Base-by-base conservation (phyloP, 1,140 invertebrate species). In the Papilio glaucus region DNA sequence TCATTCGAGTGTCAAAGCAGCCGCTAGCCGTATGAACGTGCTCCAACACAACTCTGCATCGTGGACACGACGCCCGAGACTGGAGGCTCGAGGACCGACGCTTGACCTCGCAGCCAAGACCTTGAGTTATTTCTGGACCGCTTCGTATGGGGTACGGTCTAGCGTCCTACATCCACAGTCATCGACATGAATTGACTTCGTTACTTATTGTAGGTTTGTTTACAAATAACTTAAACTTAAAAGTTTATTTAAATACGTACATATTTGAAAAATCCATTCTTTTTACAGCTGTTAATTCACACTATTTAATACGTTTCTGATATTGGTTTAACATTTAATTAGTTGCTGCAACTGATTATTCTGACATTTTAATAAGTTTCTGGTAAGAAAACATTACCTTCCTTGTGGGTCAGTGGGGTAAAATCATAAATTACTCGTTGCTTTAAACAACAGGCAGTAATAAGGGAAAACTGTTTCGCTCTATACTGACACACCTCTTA, bases 41-140 rank as follows among this genome's bases (percentile, higher is more conserved):
- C 8, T 53, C 21, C 21, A 53, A 53, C 45, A 24, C 49, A 33
- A 3, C 6, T 33, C 18, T 26, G 49, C 21, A 57, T 12, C 49
- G 21, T 21, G 49, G 18, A 4, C 49, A 10, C 21, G 39, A 13
- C 1, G 49, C 49, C 24, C 49, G 49, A 24, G 49, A 4, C 18
- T 10, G 10, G 21, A 12, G 21, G 49, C 49, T 9, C 12, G 49
- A 57, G 49, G 21, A 26, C 21, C 9, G 45, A 33, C 18, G 21
- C 49, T 57, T 57, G 49, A 57, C 49, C 49, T 57, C 49, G 49
- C 29, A 33, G 29, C 49, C 9, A 18, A 9, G 10, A 57, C 49
- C 49, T 57, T 57, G 49, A 57, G 49, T 21, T 57, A 57, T 57
- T 57, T 57, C 24, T 57, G 21, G 9, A 57, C 49, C 49, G 49